Evolutionary conservation across 2,113 vertebrate genomes (phyloP).

Genomic region (Pelecanus crispus): DNA sequence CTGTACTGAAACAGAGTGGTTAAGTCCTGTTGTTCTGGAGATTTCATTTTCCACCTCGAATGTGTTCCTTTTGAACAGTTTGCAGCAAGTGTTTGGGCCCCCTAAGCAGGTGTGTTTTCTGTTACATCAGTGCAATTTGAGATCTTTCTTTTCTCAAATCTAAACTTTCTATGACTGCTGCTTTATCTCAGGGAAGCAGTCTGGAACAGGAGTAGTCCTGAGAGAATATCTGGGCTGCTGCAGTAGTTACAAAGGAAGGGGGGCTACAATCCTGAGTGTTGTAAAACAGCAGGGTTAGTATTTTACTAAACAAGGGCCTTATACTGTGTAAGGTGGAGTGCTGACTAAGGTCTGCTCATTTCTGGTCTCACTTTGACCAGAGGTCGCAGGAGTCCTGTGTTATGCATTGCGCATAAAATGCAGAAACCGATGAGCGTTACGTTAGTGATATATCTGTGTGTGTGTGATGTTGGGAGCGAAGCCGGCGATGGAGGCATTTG

Average conservation of each 20-base stretch:
- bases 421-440: not conserved
- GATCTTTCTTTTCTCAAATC: not conserved
- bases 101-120: constrained; percentile 12
- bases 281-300: not conserved
- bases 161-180: not conserved
- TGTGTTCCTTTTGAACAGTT: not conserved
- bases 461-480: not conserved
- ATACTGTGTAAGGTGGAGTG: not conserved
- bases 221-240: not conserved
- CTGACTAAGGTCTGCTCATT: not conserved
- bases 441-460: not conserved
- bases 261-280: not conserved
- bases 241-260: not conserved
- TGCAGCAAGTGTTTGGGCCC: not conserved
- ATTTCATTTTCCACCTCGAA: not conserved
- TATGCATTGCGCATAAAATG: not conserved
- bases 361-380: not conserved
- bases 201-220: not conserved
- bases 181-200: not conserved
- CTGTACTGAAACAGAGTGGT: not conserved
- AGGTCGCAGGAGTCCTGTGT: not conserved
- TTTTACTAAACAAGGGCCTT: not conserved
- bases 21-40: not conserved
- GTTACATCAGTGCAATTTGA: not conserved
- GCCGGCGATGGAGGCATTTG: not conserved